Evolutionary conservation across 2,888 invertebrate species (phyloP), one percentile per base, ranked within the genome.

Genomic region (Diaphora mendica): DNA sequence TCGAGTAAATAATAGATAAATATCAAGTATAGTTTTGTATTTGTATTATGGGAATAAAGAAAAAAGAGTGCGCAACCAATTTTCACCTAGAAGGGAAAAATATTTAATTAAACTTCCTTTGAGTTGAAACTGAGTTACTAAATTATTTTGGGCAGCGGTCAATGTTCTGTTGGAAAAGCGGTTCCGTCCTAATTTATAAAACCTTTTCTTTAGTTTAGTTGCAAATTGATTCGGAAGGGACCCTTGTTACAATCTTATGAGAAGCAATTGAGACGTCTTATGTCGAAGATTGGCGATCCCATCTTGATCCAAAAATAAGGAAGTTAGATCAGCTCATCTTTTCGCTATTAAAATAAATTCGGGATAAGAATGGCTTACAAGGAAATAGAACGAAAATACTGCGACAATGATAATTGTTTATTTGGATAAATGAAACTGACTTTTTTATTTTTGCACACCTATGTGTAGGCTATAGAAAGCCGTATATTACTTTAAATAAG

Each of bases 181-280:
- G 73, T 33, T 59, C n/a, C 9, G 33, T 73, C 44, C 69, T 70
- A 73, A 73, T 73, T 64, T 73, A 73, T 62, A 59, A 59, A 73
- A 70, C 59, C 65, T 73, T 73, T 55, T 73, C 30, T 70, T 73
- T 68, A 70, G 44, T 69, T 70, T 73, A 70, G 42, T 59, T 64
- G 65, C 59, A 73, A 73, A 73, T 73, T 73, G 73, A 73, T 73
- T 73, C 73, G 69, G 69, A 73, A 55, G 59, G 59, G 59, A 70
- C 73, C 73, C 65, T 73, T 44, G 73, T 69, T 69, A 39, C 73
- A 73, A 73, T 70, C 66, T 73, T 70, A 73, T 59, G 73, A 62
- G 70, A 59, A 70, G 70, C 73, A 42, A 73, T 73, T 65, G 73
- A 73, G 65, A 70, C 44, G 65, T 69, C 68, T 70, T 73, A 70